These are phyloP conservation scores for Scarus forsteni DNA, from an alignment of 2,797 vertebrate species.

Conservation along the genomic window DNA sequence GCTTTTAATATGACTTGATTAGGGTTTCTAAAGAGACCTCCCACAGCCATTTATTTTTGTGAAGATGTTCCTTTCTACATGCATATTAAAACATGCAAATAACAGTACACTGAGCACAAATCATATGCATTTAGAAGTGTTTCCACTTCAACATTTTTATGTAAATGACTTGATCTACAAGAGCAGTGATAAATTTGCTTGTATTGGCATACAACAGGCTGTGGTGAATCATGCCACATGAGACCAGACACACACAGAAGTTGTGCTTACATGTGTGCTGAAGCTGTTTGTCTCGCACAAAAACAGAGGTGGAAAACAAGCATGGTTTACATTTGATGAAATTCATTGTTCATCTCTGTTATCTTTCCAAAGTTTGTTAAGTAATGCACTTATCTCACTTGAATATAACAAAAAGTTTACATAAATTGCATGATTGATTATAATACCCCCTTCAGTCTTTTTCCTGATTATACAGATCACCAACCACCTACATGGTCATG, in stretches of 20 bases:
- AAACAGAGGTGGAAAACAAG: constrained; percentile 14
- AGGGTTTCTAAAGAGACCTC: too few species aligned
- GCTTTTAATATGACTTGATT: too few species aligned
- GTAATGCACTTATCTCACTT: not conserved
- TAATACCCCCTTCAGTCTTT: too few species aligned
- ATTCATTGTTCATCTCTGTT: too few species aligned
- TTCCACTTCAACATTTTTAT: not conserved
- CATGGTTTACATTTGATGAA: too few species aligned
- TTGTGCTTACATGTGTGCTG: not conserved
- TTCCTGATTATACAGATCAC: too few species aligned
- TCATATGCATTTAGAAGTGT: not conserved
- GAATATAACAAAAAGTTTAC: too few species aligned
- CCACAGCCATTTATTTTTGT: too few species aligned
- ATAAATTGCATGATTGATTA: too few species aligned
- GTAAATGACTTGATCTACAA: not conserved
- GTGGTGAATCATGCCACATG: constrained; percentile 7
- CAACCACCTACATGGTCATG: too few species aligned
- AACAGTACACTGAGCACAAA: not conserved
- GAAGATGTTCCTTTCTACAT: too few species aligned
- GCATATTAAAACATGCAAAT: not conserved
- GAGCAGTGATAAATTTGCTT: not conserved
- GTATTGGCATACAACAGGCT: not conserved
- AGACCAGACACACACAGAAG: constrained; percentile 24
- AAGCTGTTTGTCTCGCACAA: constrained; percentile 22
- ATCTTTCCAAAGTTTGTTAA: not conserved